phyloP scores from a whole-genome alignment of 2,888 invertebrate species.

The Digitonthophagus gazella region DNA sequence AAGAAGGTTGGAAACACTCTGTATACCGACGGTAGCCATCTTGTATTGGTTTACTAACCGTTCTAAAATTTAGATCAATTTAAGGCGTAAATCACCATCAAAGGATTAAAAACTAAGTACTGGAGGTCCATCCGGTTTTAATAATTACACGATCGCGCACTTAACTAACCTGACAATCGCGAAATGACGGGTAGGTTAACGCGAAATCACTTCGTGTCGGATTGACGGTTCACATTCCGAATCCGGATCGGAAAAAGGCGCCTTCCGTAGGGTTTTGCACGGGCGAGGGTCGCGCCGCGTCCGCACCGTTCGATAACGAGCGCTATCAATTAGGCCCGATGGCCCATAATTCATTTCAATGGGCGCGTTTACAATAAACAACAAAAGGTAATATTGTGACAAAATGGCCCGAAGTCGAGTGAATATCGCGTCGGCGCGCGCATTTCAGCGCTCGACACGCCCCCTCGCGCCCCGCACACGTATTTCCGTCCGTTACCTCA shows the following conservation, averaged over 20 bases:
- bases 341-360: neutral
- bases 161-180: no score
- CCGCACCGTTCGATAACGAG: neutral
- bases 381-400: neutral
- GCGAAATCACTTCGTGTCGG: no score
- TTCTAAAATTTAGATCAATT: neutral
- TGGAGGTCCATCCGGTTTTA: no score
- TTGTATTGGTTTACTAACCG: neutral
- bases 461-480: neutral
- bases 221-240: no score
- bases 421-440: neutral
- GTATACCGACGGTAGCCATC: neutral
- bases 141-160: neutral
- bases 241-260: no score
- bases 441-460: neutral
- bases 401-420: neutral
- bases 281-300: no score
- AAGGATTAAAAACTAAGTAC: no score
- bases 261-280: no score
- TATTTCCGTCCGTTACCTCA: neutral
- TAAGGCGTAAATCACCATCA: no score
- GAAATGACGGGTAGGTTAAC: no score
- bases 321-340: neutral
- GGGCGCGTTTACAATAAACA: neutral
- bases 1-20: no score